A percentile compares a stretch with the other conserved stretches of the same genome.
Evolutionary conservation across 2,113 vertebrate genomes (phyloP).

Genomic region (Raja brachyura): DNA sequence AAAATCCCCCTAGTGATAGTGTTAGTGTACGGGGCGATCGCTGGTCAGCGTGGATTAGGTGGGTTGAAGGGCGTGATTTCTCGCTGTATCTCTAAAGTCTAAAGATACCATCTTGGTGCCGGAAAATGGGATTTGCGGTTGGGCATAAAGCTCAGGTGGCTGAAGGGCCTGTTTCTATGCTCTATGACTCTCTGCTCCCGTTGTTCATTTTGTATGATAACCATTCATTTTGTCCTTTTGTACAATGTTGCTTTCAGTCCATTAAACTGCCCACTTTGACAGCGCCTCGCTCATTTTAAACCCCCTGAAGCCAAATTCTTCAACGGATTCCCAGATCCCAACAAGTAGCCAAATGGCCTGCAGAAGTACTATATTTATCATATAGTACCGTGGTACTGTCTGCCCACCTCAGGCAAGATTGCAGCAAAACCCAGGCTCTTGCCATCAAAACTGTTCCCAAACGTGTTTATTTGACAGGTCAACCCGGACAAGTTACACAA

Average conservation of each 20-base stretch:
- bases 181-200: too few species aligned
- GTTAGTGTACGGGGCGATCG: too few species aligned
- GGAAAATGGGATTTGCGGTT: too few species aligned
- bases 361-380: neutral
- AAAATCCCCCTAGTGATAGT: too few species aligned
- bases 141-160: too few species aligned
- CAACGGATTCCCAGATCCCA: neutral
- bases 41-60: too few species aligned
- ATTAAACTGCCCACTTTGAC: neutral
- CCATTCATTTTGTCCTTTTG: too few species aligned
- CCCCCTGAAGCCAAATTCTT: neutral
- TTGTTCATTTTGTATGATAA: neutral
- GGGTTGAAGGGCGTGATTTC: too few species aligned
- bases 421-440: neutral
- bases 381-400: neutral
- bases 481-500: neutral
- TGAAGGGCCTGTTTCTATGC: neutral
- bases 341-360: neutral
- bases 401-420: neutral
- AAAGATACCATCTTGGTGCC: too few species aligned
- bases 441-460: neutral
- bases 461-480: neutral
- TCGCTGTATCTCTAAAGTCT: too few species aligned
- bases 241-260: neutral
- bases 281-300: neutral